These are phyloP conservation scores for Psittacula cyanocephala DNA, from an alignment of 2,113 vertebrate genomes.

Conservation along the genomic window DNA sequence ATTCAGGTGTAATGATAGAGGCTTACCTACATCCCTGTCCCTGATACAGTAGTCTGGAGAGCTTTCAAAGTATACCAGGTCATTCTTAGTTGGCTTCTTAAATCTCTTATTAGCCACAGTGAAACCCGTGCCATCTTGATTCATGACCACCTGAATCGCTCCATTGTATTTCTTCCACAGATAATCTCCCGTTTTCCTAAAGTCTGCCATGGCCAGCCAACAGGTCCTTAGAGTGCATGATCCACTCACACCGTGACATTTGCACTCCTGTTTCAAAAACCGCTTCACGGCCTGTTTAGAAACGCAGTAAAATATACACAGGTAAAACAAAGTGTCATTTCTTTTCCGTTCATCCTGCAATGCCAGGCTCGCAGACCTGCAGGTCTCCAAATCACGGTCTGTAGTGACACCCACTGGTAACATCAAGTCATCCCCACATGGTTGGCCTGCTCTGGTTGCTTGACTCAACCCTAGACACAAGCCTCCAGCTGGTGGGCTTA, in stretches of 20 bases:
- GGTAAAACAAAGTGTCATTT: background rate
- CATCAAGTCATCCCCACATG: slow-evolving; percentile 16
- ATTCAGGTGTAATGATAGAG: background rate
- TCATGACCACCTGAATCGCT: slow-evolving; percentile 93
- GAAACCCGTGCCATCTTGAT: slow-evolving; percentile 94
- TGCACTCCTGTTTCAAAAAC: slow-evolving; percentile 93
- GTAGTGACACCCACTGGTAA: slow-evolving; percentile 68
- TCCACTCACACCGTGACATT: slow-evolving; percentile 96
- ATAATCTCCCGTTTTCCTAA: slow-evolving; percentile 91
- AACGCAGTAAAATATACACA: slow-evolving; percentile 4
- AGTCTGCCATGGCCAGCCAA: slow-evolving; percentile 94
- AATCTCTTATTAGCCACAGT: slow-evolving; percentile 85
- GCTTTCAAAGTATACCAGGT: slow-evolving; percentile 94
- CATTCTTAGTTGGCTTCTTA: slow-evolving; percentile 90
- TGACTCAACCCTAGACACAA: accelerated
- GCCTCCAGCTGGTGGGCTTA: background rate
- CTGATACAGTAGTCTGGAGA: slow-evolving; percentile 96
- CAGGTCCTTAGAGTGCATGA: slow-evolving; percentile 93
- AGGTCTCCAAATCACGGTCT: background rate
- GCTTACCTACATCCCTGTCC: slow-evolving; percentile 89
- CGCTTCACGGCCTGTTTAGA: slow-evolving; percentile 87
- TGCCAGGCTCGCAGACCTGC: background rate
- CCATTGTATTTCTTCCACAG: slow-evolving; percentile 89
- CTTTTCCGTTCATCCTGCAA: background rate
- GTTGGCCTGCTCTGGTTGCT: background rate